Evolutionary conservation across 92 coral and sea anemone genomes (phyloP).

Genomic region (Porites divaricata): DNA sequence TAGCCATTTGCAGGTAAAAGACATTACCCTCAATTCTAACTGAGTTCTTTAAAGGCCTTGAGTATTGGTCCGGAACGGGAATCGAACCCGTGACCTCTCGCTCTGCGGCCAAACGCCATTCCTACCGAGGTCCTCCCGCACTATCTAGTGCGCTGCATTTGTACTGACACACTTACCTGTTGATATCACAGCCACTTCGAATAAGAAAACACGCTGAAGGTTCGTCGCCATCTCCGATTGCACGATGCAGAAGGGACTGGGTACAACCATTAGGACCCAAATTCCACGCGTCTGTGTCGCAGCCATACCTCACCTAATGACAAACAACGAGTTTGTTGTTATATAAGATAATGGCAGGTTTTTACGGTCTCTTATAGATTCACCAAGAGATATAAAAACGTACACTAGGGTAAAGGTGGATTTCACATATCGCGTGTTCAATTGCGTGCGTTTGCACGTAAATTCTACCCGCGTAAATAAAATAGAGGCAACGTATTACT

Average conservation of each 20-base stretch:
- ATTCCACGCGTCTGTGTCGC: constrained; percentile 95
- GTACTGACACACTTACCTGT: constrained; percentile 62
- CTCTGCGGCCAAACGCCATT: no score
- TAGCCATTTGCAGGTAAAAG: no score
- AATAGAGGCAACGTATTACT: no score
- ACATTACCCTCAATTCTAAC: no score
- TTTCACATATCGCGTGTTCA: no score
- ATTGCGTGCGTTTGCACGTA: no score
- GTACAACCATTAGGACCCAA: constrained; percentile 96
- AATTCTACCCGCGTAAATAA: no score
- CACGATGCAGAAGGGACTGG: constrained; percentile 97
- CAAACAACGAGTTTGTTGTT: not conserved
- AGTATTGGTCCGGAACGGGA: no score
- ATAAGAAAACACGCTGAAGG: constrained; percentile 89
- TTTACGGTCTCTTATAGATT: not conserved
- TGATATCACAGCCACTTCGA: constrained; percentile 89
- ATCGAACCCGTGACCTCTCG: no score
- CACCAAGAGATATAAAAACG: not conserved
- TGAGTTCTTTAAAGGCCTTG: no score
- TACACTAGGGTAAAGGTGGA: no score
- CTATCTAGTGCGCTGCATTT: not conserved
- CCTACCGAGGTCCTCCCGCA: no score
- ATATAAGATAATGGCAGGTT: not conserved
- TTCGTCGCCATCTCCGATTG: constrained; percentile 86
- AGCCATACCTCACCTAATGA: constrained; percentile 81